Evolutionary conservation across 2,113 vertebrate species (phyloP).

Genomic region (Lophius piscatorius): DNA sequence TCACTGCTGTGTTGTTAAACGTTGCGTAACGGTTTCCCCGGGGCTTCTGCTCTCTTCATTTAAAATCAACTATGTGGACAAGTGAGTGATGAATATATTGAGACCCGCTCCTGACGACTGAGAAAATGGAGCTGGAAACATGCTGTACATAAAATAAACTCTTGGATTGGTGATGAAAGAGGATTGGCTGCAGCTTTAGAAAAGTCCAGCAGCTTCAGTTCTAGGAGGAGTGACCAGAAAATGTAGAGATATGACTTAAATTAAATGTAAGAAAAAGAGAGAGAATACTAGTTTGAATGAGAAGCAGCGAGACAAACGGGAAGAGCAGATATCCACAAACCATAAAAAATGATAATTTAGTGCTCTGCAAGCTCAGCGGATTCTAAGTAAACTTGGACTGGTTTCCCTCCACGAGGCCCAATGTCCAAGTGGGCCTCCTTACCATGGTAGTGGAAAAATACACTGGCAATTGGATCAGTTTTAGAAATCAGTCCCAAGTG

Average conservation of each 20-base stretch:
- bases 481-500: constrained; percentile 7
- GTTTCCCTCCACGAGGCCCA: constrained; percentile 31
- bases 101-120: not conserved
- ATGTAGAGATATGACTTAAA: not conserved
- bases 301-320: not conserved
- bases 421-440: constrained; percentile 37
- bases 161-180: not conserved
- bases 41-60: not conserved
- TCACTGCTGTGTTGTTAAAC: not conserved
- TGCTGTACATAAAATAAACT: not conserved
- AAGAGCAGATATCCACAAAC: constrained; percentile 20
- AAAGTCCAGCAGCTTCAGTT: not conserved
- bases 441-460: constrained; percentile 51
- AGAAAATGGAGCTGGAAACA: not conserved
- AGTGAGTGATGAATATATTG: not conserved
- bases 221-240: not conserved
- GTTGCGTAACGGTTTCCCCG: not conserved
- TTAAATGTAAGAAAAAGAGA: not conserved
- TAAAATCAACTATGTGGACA: not conserved
- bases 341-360: constrained; percentile 29
- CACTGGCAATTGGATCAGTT: constrained; percentile 8
- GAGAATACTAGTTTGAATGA: not conserved
- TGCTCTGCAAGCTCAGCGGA: constrained; percentile 46
- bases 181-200: no score
- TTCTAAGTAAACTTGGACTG: constrained; percentile 9